A percentile compares a stretch with the other conserved stretches of the same genome.
phyloP scores from a whole-genome alignment of 2,888 invertebrate genomes.

The Nomada hirtipes region DNA sequence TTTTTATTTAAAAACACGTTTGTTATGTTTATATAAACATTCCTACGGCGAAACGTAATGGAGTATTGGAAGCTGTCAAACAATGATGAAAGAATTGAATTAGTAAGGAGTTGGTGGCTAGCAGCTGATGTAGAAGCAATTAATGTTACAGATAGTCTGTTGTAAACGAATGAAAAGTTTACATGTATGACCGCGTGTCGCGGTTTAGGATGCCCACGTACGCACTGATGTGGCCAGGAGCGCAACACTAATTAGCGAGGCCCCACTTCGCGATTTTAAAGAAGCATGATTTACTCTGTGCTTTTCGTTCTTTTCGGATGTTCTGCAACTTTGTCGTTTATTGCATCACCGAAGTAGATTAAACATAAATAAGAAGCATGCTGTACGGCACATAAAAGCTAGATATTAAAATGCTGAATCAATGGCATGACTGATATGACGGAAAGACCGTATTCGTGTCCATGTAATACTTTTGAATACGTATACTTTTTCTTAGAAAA shows the following conservation, averaged over 20 bases:
- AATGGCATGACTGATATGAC: constrained; percentile 1
- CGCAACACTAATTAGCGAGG: constrained; percentile 27
- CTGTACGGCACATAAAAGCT: background rate
- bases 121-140: constrained; percentile 25
- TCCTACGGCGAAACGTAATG: background rate
- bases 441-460: background rate
- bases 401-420: constrained; percentile 15
- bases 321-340: constrained; percentile 5
- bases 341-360: constrained; percentile 42
- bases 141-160: constrained; percentile 21
- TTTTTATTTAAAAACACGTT: background rate
- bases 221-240: constrained; percentile 58
- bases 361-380: constrained; percentile 18
- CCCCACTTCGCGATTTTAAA: constrained; percentile 8
- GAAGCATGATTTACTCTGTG: background rate
- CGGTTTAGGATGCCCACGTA: constrained; percentile 67
- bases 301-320: background rate
- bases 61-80: too few species aligned
- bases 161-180: constrained; percentile 39
- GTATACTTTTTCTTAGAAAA: background rate
- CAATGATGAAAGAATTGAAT: background rate
- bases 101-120: background rate
- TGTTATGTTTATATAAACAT: background rate
- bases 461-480: background rate
- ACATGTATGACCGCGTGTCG: constrained; percentile 63